Base-by-base conservation (phyloP, 2,888 invertebrate species). In the Andrena bicolor region DNA sequence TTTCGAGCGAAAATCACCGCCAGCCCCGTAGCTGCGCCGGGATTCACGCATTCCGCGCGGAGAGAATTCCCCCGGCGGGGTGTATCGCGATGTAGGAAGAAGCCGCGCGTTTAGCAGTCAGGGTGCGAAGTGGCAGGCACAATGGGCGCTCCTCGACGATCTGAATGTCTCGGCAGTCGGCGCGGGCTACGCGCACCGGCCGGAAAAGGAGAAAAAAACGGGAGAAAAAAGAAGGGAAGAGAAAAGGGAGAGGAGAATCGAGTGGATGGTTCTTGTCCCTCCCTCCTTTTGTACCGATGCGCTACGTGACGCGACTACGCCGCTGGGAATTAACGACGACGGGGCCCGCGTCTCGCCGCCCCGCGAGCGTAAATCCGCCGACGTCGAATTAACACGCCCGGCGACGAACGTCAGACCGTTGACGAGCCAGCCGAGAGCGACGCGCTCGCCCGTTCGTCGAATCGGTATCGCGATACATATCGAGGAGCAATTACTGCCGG, bases 141-240 rank as follows among this genome's bases (percentile, higher is more conserved):
- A 83, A 87, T 85, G 80, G 81, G 75, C 81, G 85, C 71, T 85
- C 76, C 88, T 85, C 70, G 88, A 76, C 85, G 88, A 83, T 88
- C 83, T 89, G 87, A 87, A 88, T 88, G 89, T 86, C 41, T 41
- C 88, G 78, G 83, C 82, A 74, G 81, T 82, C 82, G 83, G 79
- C 82, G 72, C 81, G 77, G 75, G 80, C 82, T 80, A 64, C n/a
- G 76, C 78, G 69, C 76, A 74, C 82, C 71, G 72, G 76, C 85
- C 82, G 88, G 82, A 88, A 86, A 88, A 87, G 75, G 82, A 63
- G 70, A 86, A 80, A 70, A 66, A 71, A 75, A 68, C 69, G 71
- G 65, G 53, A 78, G 78, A 82, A 77, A 77, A 56, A 56, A 26
- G 23, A 56, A 23, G 23, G 56, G 20, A 41, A 41, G 5, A 41